Percentiles rank a stretch among this genome's conserved stretches.
Evolutionary conservation across 2,113 vertebrate species (phyloP).

Genomic region (Neopipo cinnamomea): DNA sequence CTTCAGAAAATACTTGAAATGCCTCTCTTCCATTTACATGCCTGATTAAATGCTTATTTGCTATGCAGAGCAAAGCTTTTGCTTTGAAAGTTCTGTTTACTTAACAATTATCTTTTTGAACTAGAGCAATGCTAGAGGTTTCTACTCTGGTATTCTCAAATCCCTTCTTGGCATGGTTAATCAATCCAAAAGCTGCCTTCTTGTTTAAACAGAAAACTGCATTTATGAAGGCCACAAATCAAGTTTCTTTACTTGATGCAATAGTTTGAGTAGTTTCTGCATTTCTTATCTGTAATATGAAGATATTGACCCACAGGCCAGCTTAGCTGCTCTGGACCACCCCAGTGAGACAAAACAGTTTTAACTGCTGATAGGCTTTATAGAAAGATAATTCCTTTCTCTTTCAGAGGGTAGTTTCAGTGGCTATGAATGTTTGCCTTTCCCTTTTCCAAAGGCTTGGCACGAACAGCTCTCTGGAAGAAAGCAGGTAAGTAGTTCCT

Average conservation of each 20-base stretch:
- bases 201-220: slow-evolving; percentile 13
- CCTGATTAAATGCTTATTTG: slow-evolving; percentile 54
- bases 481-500: neutral
- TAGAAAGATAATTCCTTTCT: neutral
- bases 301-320: neutral
- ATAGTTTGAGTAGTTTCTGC: neutral
- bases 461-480: neutral
- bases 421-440: neutral
- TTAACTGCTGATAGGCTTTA: neutral
- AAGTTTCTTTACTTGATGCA: neutral
- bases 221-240: slow-evolving; percentile 28
- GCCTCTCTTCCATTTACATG: slow-evolving; percentile 44
- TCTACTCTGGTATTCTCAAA: slow-evolving; percentile 40
- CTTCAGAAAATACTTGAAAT: slow-evolving; percentile 61
- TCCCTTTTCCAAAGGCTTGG: neutral
- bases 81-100: slow-evolving; percentile 48
- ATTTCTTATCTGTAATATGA: neutral
- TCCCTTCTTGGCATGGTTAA: neutral
- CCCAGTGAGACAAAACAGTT: neutral
- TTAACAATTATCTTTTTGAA: slow-evolving; percentile 56
- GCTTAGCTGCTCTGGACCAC: neutral
- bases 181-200: neutral
- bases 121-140: slow-evolving; percentile 16
- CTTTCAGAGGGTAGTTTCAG: neutral
- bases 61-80: slow-evolving; percentile 39